Evolutionary conservation across 2,797 vertebrate genomes (phyloP), one percentile per base, ranked within the genome.

Genomic region (Mustela erminea): DNA sequence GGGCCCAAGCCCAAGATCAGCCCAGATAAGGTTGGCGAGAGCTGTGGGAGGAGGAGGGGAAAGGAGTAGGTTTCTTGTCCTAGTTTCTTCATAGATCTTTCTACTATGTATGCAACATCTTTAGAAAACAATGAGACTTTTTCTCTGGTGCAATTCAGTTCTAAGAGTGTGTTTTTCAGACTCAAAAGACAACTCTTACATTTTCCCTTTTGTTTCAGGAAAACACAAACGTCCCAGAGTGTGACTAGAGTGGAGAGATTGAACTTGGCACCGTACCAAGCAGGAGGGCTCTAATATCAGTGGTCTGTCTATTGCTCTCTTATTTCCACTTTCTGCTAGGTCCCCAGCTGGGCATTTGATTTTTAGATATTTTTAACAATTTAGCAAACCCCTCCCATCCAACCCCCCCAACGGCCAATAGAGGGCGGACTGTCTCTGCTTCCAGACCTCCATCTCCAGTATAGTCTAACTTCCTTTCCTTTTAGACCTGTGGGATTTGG

Each of bases 391-490:
- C 84, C 66, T 91, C 90, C 92, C 68, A 54, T 84, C 81, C 70
- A 96, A 86, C 38, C 38, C 83, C 77, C 14, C 5, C 38, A 49
- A 46, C 4, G 93, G 82, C 98, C 97, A 88, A 97, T 86, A 98
- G 98, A 96, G 98, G 98, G 98, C 98, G 3, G 82, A 46, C 97
- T 96, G 27, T 89, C 93, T 93, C 97, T 97, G 95, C 90, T 92
- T 91, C 82, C 68, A 95, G 80, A 58, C 7, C 13, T 66, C 77
- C 64, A 43, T 56, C 81, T 58, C 32, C 56, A 13, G 4, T 2
- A 18, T 2, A 32, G 21, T 91, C 38, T 23, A 41, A 83, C n/a
- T 89, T 21, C 52, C 32, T 75, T 78, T 89, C 86, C 43, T 88
- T 96, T n/a, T 13, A 52, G n/a, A 87, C n/a, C 20, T 72, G 20